phyloP scores from a whole-genome alignment of 2,113 vertebrate species.

The Bufo gargarizans region DNA sequence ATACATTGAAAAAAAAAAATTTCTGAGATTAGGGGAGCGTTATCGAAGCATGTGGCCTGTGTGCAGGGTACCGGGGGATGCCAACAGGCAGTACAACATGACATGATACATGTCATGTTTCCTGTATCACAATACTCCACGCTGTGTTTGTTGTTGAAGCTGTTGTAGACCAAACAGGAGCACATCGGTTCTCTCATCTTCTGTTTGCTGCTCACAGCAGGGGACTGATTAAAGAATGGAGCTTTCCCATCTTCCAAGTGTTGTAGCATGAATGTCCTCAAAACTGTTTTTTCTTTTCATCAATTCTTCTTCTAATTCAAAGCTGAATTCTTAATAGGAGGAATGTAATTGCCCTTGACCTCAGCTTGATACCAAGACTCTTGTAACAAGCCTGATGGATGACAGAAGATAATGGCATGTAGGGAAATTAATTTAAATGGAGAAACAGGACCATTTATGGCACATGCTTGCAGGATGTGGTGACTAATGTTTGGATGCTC shows the following conservation, averaged over 20 bases:
- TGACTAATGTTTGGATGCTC: background rate
- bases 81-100: too few species aligned
- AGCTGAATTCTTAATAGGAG: background rate
- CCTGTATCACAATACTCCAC: background rate
- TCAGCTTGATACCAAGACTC: background rate
- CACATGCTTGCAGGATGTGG: background rate
- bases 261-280: background rate
- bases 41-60: background rate
- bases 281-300: background rate
- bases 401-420: background rate
- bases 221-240: constrained; percentile 31
- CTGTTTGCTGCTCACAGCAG: constrained; percentile 27
- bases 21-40: background rate
- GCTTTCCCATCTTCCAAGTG: constrained; percentile 20
- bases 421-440: background rate
- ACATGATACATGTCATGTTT: background rate
- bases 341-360: constrained; percentile 17
- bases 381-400: constrained; percentile 5
- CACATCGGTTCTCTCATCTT: background rate
- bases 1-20: background rate
- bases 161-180: background rate
- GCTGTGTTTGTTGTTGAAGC: constrained; percentile 27
- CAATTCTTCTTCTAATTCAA: constrained; percentile 21
- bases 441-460: background rate
- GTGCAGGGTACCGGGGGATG: too few species aligned